Evolutionary conservation across 2,888 invertebrate genomes (phyloP).

Genomic region (Acrobasis repandana): DNA sequence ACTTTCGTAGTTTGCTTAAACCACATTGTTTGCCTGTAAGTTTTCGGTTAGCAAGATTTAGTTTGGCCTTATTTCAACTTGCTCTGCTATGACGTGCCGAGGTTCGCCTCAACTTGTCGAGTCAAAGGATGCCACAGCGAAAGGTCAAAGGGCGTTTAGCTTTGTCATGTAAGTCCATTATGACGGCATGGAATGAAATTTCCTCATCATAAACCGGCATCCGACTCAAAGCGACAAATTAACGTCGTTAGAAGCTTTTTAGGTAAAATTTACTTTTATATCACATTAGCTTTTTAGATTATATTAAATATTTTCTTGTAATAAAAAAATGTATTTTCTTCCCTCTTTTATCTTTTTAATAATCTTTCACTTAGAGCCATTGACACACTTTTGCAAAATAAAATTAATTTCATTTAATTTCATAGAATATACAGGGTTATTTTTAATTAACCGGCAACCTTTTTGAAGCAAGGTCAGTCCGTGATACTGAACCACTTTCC

Average conservation of each 20-base stretch:
- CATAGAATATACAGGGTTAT: too few relatives aligned
- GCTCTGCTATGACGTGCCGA: constrained; percentile 6
- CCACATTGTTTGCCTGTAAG: background rate
- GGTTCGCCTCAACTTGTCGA: background rate
- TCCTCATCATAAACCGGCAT: background rate
- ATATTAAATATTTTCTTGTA: too few relatives aligned
- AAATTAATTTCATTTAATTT: too few relatives aligned
- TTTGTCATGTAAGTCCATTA: constrained; percentile 11
- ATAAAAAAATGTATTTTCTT: too few relatives aligned
- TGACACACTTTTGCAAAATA: too few relatives aligned
- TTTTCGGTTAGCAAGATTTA: background rate
- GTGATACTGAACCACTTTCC: too few relatives aligned
- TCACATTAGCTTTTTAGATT: too few relatives aligned
- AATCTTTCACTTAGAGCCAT: too few relatives aligned
- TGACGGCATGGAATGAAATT: constrained; percentile 11
- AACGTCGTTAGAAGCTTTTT: background rate
- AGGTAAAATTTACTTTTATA: too few relatives aligned
- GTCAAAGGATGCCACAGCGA: constrained; percentile 11
- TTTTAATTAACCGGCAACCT: too few relatives aligned
- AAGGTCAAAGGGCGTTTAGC: constrained; percentile 16
- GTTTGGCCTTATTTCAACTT: background rate
- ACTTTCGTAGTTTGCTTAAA: background rate
- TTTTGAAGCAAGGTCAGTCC: too few relatives aligned
- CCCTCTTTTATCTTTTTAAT: too few relatives aligned
- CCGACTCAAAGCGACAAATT: background rate